Evolutionary conservation across 2,113 vertebrate species (phyloP).

Genomic region (Pelodiscus sinensis): DNA sequence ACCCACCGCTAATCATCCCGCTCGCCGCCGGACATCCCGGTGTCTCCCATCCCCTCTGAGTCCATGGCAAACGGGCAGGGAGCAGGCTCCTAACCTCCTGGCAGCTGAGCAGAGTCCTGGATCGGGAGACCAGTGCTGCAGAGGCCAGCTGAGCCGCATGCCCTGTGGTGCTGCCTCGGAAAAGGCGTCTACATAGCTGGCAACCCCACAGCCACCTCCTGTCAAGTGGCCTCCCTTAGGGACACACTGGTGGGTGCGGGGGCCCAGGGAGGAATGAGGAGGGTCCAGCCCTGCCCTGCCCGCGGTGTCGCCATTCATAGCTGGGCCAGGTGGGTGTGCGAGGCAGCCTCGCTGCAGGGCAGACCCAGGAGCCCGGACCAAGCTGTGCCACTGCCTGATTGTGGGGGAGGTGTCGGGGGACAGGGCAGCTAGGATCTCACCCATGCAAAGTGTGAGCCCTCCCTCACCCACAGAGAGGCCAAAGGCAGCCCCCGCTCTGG

Average conservation of each 20-base stretch:
- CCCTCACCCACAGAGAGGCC: neutral
- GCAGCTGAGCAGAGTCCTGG: neutral
- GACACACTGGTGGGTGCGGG: neutral
- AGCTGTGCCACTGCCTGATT: neutral
- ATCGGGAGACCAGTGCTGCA: too few species aligned
- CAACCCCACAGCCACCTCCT: neutral
- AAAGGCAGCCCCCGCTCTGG: rapidly evolving
- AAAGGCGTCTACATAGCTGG: neutral
- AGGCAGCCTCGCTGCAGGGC: neutral
- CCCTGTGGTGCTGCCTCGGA: neutral
- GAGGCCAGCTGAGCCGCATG: neutral
- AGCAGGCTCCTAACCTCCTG: neutral
- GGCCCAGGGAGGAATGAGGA: neutral
- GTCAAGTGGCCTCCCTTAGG: neutral
- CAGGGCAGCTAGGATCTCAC: neutral
- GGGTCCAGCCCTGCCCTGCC: neutral
- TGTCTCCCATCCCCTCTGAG: neutral
- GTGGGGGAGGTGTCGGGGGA: neutral
- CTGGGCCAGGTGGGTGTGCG: neutral
- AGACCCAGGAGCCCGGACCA: neutral
- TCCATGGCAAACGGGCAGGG: neutral
- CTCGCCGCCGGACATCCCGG: neutral
- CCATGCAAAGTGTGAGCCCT: neutral
- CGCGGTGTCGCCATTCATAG: neutral
- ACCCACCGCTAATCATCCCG: neutral